Conservation (phyloP, 2,888 invertebrate species). For the Volucella zonaria region DNA sequence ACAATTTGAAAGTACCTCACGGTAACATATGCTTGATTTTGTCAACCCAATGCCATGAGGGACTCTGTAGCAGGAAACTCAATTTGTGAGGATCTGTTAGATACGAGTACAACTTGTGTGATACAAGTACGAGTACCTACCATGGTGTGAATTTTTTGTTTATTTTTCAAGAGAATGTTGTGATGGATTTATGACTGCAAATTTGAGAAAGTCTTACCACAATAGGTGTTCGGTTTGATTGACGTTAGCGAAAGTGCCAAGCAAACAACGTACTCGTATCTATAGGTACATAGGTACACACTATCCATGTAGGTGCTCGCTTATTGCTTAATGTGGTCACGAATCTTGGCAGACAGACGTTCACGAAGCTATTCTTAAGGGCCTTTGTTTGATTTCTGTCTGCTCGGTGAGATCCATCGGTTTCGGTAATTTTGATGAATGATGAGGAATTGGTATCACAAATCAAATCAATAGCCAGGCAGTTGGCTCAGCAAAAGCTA, state of each 20-base stretch:
- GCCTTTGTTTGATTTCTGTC: no score
- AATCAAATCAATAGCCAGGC: no score
- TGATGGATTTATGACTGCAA: constrained; percentile 65
- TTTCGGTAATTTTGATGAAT: no score
- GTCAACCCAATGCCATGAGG: constrained; percentile 17
- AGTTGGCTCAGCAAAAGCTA: no score
- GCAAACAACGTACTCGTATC: constrained; percentile 1
- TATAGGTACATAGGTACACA: no score
- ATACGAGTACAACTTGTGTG: constrained; percentile 26
- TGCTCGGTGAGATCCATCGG: no score
- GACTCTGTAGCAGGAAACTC: constrained; percentile 42
- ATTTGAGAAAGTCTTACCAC: constrained; percentile 51
- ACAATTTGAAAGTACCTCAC: constrained; percentile 62
- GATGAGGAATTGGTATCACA: no score
- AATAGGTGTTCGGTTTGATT: constrained; percentile 23
- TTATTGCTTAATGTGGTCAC: no score
- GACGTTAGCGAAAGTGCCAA: constrained; percentile 40
- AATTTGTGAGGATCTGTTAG: constrained; percentile 66
- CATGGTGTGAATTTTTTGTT: constrained; percentile 44
- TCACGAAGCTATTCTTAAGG: no score
- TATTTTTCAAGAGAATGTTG: constrained; percentile 32
- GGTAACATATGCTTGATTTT: constrained; percentile 49
- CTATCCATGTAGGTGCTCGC: no score
- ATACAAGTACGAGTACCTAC: not conserved
- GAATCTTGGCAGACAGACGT: no score